Evolutionary conservation across 1,140 invertebrate species (phyloP), one percentile per base, ranked within the genome.

Genomic region (Stratiolaelaps scimitus): DNA sequence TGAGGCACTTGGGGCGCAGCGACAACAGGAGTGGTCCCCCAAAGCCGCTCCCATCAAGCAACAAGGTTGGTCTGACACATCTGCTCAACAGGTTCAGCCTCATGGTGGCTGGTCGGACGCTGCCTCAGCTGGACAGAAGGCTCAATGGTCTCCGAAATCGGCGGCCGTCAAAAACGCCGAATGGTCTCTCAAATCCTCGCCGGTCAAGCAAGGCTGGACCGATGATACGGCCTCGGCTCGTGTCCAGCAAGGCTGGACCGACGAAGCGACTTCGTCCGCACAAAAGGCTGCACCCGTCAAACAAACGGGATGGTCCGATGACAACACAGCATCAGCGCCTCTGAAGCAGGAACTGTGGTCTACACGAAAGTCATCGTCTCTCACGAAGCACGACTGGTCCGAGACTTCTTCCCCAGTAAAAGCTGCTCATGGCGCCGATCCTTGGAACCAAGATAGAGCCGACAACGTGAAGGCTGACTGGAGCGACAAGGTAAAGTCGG

Each of bases 261-360:
- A 40, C 5, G 34, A 40, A 40, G 34, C 34, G 34, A 6, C 34
- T 4, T 40, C 5, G 34, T 40, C 34, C 4, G 10, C 34, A 40
- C 34, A 40, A 10, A 40, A 40, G 34, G 10, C 34, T 40, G 5
- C 34, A 40, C 34, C 26, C 26, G 26, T 60, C 13, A 60, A 60
- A 60, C 53, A 60, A 34, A 17, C 53, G 15, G 23, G 4, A 17
- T 60, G 53, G 53, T 60, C 53, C 4, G 53, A 60, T 26, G n/a
- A n/a, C n/a, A 20, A 26, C 53, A 34, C 10, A 40, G 4, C 34
- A 40, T 10, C 53, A 6, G 47, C 47, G 13, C 26, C 53, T 60
- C 53, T 29, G 2, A 34, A 60, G 53, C 53, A 60, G 23, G 34
- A 60, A 26, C 53, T 15, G 53, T 60, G 53, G 34, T 40, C 34